A percentile compares a stretch with the other conserved stretches of the same genome.
These are phyloP conservation scores for Mus caroli DNA, from an alignment of 2,797 vertebrate genomes.

Conservation along the genomic window DNA sequence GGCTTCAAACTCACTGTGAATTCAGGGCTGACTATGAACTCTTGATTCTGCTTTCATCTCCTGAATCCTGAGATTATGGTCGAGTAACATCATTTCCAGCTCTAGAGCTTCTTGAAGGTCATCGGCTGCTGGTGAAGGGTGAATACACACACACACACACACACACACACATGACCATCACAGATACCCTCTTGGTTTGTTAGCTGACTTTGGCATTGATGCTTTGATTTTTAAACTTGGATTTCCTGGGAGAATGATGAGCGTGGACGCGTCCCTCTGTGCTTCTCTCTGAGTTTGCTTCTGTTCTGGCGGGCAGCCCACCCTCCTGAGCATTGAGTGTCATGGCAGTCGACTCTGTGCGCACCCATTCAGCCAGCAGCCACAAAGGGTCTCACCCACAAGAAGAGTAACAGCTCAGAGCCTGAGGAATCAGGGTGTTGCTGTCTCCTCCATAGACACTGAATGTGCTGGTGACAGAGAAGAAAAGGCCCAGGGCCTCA, in stretches of 20 bases:
- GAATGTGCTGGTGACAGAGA: background rate
- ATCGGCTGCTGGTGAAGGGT: background rate
- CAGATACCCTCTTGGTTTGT: background rate
- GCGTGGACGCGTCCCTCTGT: rapidly evolving
- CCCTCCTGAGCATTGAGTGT: too few relatives aligned
- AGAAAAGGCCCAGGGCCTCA: background rate
- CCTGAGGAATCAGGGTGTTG: background rate
- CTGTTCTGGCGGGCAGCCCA: background rate
- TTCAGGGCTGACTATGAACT: background rate
- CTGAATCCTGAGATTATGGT: background rate
- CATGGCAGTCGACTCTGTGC: too few relatives aligned
- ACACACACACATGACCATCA: background rate
- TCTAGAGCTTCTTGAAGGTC: background rate
- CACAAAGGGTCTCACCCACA: background rate
- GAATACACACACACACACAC: background rate
- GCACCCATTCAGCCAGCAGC: background rate
- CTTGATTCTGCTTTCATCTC: background rate
- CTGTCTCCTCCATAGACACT: too few relatives aligned
- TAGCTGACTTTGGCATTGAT: background rate
- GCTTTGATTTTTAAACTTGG: background rate
- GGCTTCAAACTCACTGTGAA: background rate
- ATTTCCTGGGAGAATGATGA: background rate
- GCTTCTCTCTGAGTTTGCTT: background rate
- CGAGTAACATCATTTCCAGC: background rate
- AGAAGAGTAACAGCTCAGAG: background rate